Evolutionary conservation across 2,888 invertebrate genomes (phyloP), one percentile per base, ranked within the genome.

Genomic region (Drosophila austrosaltans): DNA sequence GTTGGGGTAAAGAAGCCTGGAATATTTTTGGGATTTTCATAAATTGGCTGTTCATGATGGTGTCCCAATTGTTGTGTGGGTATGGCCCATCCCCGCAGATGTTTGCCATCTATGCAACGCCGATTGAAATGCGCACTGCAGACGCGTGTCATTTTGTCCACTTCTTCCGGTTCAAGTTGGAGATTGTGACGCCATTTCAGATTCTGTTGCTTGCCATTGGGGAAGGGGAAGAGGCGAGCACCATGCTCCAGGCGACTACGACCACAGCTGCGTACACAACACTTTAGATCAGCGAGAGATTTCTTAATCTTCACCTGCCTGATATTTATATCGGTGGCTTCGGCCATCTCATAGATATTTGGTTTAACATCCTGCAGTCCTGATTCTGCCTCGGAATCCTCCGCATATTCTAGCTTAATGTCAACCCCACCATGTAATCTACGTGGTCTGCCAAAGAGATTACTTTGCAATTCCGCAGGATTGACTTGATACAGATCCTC

Each of bases 111-210:
- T 3, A 89, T 77, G 70, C 90, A 91, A 3, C 90, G 89, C 8
- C 90, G 85, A 60, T 90, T 89, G 20, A 91, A 91, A 63, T 91
- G 90, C 0, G 78, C 67, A 54, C 87, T 90, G 68, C 90, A 91
- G 3, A 91, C 78, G 16, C 81, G 79, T 3, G 82, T 75, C 25
- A 69, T 63, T 2, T 73, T 72, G 8, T 83, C 70, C 12, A 81
- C 69, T 2, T 77, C 79, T 1, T 63, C 53, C 1, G 77, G 60
- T 0, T 75, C 65, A n/a, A 91, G 69, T n/a, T 77, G 80, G 1
- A 91, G 76, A 68, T 91, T 91, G 59, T 90, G 85, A n/a, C 88
- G 78, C 90, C 90, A 91, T 57, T 90, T 91, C 2, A 74, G 79
- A 25, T 82, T 74, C 44, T 89, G 87, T 48, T 84, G 84, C 8